Percentiles rank a stretch among this genome's conserved stretches.
phyloP scores from a whole-genome alignment of 2,888 invertebrate species.

The Pomacea canaliculata region DNA sequence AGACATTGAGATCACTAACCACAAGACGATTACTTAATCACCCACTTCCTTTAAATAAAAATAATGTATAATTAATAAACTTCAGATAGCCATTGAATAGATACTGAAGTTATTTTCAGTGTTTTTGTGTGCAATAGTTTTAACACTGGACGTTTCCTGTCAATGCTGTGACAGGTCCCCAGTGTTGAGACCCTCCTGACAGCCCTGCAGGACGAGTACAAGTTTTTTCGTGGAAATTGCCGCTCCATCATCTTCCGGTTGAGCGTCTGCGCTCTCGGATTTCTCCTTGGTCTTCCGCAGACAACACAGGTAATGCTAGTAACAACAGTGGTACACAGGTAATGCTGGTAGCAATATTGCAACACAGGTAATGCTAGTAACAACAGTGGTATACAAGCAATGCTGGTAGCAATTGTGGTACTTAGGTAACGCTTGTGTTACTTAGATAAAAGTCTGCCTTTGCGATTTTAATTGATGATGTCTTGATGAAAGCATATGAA shows the following conservation, averaged over 20 bases:
- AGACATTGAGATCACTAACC: too few relatives aligned
- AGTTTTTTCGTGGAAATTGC: constrained; percentile 42
- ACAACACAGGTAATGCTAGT: constrained; percentile 51
- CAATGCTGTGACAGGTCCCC: constrained; percentile 53
- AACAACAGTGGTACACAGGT: not conserved
- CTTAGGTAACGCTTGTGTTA: not conserved
- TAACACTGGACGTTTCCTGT: not conserved
- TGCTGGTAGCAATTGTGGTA: not conserved
- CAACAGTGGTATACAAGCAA: not conserved
- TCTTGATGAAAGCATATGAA: too few relatives aligned
- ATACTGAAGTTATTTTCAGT: too few relatives aligned
- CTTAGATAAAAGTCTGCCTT: too few relatives aligned
- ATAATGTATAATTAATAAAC: too few relatives aligned
- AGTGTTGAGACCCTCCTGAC: constrained; percentile 61
- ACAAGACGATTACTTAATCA: too few relatives aligned
- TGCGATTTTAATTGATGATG: too few relatives aligned
- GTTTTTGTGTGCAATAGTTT: not conserved
- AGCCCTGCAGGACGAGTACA: constrained; percentile 61
- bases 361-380: too few relatives aligned
- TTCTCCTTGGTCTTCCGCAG: constrained; percentile 59
- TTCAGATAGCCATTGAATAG: too few relatives aligned
- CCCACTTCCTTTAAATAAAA: too few relatives aligned
- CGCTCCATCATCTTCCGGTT: constrained; percentile 50
- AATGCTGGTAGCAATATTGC: too few relatives aligned
- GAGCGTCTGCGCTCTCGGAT: constrained; percentile 50